phyloP scores from a whole-genome alignment of 2,797 vertebrate species.

The Amazona ochrocephala region DNA sequence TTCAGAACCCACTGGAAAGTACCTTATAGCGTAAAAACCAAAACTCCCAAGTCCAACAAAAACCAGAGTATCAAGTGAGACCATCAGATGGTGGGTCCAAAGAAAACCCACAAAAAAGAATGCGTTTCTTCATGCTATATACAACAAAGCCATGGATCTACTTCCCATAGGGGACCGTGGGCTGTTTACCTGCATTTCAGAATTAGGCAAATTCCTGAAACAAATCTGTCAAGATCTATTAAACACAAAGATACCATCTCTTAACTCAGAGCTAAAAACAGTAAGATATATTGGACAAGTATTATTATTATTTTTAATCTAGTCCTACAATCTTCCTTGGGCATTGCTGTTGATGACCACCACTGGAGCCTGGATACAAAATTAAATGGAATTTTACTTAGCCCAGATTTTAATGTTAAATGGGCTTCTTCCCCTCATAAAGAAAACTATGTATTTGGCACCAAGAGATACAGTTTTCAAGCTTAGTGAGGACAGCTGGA shows the following conservation, averaged over 20 bases:
- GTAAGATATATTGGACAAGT: neutral
- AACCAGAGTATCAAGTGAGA: neutral
- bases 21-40: neutral
- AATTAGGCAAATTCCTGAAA: neutral
- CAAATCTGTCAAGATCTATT: neutral
- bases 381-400: neutral
- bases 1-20: neutral
- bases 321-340: neutral
- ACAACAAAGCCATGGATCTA: neutral
- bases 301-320: neutral
- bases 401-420: neutral
- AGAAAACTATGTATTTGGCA: neutral
- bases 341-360: neutral
- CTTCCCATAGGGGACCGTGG: neutral
- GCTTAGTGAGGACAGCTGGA: neutral
- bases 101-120: neutral
- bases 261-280: neutral
- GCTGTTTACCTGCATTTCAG: neutral
- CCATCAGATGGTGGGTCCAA: neutral
- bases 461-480: neutral
- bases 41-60: neutral
- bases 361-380: neutral
- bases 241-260: neutral
- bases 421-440: neutral
- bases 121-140: neutral